phyloP scores from a whole-genome alignment of 2,113 vertebrate genomes.

The Chionis minor region DNA sequence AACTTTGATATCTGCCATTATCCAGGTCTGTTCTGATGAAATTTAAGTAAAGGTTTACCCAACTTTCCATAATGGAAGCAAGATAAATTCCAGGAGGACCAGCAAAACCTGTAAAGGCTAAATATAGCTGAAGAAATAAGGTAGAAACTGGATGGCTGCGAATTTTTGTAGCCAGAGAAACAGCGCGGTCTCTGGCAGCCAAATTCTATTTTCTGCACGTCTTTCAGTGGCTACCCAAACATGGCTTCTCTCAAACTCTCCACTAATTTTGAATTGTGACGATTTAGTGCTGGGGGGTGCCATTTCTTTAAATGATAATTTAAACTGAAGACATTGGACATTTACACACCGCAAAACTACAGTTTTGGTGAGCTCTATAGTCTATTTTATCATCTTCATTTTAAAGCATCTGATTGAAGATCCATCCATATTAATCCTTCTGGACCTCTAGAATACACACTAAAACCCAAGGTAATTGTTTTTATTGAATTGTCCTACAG shows the following conservation, averaged over 20 bases:
- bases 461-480: background rate
- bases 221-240: background rate
- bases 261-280: background rate
- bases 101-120: background rate
- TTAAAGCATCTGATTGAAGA: background rate
- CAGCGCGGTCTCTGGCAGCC: background rate
- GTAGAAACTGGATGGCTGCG: background rate
- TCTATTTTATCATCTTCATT: background rate
- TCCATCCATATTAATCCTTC: background rate
- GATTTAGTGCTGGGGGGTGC: background rate
- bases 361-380: background rate
- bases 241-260: background rate
- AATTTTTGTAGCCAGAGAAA: background rate
- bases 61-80: background rate
- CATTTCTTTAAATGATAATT: background rate
- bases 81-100: background rate
- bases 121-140: background rate
- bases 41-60: slow-evolving; percentile 25
- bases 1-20: background rate
- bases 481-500: background rate
- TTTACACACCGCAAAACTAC: background rate
- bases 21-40: background rate
- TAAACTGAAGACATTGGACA: background rate
- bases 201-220: background rate
- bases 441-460: background rate